Percentiles rank a stretch among this genome's conserved stretches.
Evolutionary conservation across 2,113 vertebrate species (phyloP).

Genomic region (Mystacornis crossleyi): DNA sequence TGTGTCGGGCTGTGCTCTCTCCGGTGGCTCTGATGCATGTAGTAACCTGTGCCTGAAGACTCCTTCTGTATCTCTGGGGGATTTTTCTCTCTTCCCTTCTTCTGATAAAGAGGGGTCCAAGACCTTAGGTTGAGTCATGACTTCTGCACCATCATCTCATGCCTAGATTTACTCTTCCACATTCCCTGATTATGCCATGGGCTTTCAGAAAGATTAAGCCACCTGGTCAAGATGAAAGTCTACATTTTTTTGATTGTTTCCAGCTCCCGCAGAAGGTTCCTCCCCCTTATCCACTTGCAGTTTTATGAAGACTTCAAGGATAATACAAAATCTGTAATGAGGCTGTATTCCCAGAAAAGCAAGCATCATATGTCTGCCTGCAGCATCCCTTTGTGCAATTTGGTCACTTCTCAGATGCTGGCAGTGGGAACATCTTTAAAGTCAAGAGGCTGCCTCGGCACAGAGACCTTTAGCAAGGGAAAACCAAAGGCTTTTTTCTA

Average conservation of each 20-base stretch:
- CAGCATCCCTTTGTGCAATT: neutral
- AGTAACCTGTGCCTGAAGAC: neutral
- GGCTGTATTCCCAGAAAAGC: neutral
- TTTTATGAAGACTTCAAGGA: neutral
- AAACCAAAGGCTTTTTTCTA: neutral
- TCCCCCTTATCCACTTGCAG: neutral
- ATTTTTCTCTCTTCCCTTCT: neutral
- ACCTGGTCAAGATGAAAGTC: neutral
- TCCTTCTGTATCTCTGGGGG: neutral
- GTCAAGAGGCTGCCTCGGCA: neutral
- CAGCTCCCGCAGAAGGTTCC: neutral
- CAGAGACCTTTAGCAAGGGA: neutral
- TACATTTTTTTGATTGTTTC: neutral
- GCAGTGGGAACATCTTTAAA: neutral
- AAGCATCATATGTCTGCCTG: neutral
- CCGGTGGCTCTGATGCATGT: neutral
- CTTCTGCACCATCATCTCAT: neutral
- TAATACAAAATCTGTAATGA: neutral
- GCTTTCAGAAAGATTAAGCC: neutral
- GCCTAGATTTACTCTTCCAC: neutral
- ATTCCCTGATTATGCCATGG: neutral
- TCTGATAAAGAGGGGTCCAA: neutral
- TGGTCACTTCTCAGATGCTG: neutral
- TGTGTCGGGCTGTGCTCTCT: neutral
- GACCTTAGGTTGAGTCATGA: neutral